Base-by-base conservation (phyloP, 2,113 vertebrate species). In the Isurus oxyrinchus region DNA sequence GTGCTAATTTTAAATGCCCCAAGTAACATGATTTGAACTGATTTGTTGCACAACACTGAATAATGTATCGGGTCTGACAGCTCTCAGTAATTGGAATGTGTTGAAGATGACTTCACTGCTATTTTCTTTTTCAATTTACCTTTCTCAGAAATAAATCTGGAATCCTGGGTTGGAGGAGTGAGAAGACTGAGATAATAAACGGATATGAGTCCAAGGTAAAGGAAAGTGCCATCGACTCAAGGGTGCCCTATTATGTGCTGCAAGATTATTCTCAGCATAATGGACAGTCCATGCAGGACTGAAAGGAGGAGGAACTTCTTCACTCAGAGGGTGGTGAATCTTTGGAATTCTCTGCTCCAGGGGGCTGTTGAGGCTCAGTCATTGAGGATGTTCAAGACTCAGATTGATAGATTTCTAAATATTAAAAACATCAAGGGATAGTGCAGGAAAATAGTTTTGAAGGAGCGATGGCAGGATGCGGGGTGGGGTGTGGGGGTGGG, bases 191-290 rank as follows among this genome's bases (percentile, higher is more conserved):
- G 97, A 97, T 98, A 96, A 99, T 99, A 97, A 99, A 99, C 0
- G 99, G 99, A 96, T 99, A 99, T 0, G 99, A 99, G 97, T 98
- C 99, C 96, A 99, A 99, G 99, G 99, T 99, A 97, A 98, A 98
- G 14, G 69, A 7, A n/a, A 44, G 40, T 23, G 3, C 40, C 7
- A 14, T 1, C 1, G 1, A 44, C 40, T 59, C 25, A 87, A 87
- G n/a, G 5, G 25, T 76, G 72, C 31, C 72, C 72, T 35, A n/a
- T 87, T 25, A 23, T 7, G 44, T 53, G 5, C 5, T 44, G 40
- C 14, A 16, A n/a, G 19, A 59, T 10, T 59, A 59, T 59, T 59
- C 57, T 59, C 57, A 59, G 57, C 5, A 59, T 59, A 49, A 49
- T 0, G 44, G 44, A 49, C 44, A 49, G 44, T 0, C 44, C 44